Base-by-base conservation (phyloP, 2,113 vertebrate genomes). In the Xiphophorus maculatus region DNA sequence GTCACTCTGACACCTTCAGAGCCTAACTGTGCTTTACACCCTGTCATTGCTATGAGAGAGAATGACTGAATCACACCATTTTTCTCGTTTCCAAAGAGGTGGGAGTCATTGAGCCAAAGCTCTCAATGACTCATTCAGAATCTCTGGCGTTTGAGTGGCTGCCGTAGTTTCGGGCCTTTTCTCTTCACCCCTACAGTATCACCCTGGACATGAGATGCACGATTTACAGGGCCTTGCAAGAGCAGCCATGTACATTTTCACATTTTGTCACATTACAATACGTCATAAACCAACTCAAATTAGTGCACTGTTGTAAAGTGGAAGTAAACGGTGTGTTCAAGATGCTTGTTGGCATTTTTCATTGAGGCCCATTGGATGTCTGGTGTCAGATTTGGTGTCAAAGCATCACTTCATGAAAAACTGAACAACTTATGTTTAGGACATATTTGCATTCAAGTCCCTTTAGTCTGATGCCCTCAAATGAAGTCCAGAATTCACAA, bases 51-150 rank as follows among this genome's bases (percentile, higher is more conserved):
- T 83, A 87, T 69, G 69, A 40, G 37, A 58, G 28, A 76, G 73
- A 65, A 25, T 3, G 4, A 73, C 30, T 83, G 66, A 88, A 72
- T 89, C 85, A 89, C 80, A 80, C 73, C 51, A 69, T 54, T 69
- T 81, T 64, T 69, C 35, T 84, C 71, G 22, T 87, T 85, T 75
- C 54, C 66, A 73, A 54, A 71, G 83, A 84, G 63, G 76, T 88
- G 85, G 67, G 71, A 89, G 84, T 63, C 69, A 87, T 82, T 88
- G 74, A 87, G 79, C 82, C 83, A 44, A 88, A 90, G 66, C 35
- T n/a, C 63, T 82, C 62, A 67, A 73, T 83, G 77, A 76, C 62
- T 42, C 30, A 73, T 30, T 2, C 51, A 58, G 11, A 63, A 30
- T 80, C 8, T 22, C 29, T 22, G 15, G 51, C 66, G 76, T 81